Evolutionary conservation across 1,140 invertebrate genomes (phyloP).

Genomic region (Drosophila saltans): DNA sequence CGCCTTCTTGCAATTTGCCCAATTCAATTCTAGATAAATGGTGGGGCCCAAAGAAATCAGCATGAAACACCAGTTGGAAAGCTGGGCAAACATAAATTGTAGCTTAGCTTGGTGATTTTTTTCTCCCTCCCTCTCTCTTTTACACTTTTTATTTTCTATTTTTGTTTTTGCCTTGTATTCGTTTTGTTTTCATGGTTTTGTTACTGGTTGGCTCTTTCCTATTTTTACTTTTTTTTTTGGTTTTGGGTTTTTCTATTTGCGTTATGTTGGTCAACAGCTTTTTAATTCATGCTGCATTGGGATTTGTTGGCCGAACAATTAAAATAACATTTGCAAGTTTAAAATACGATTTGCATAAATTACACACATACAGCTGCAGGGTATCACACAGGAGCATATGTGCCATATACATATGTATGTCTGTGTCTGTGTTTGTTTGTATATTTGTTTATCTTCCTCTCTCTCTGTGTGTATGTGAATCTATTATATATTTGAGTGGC

Average conservation of each 20-base stretch:
- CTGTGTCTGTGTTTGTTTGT: conserved; percentile 23
- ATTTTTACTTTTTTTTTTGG: conserved; percentile 13
- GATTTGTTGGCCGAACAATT: conserved; percentile 54
- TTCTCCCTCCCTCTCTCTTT: not conserved
- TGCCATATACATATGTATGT: conserved; percentile 10
- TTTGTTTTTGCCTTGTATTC: not conserved
- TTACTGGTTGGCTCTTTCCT: conserved; percentile 17
- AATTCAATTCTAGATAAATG: conserved; percentile 53
- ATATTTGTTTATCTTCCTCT: not conserved
- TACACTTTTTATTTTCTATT: not conserved
- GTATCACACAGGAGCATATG: conserved; percentile 27
- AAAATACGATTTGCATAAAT: conserved; percentile 67
- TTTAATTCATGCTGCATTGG: conserved; percentile 5
- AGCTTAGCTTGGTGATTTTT: conserved; percentile 15
- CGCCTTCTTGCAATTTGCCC: conserved; percentile 51
- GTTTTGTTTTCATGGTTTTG: conserved; percentile 18
- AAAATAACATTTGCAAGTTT: conserved; percentile 67
- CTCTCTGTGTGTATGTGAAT: not conserved
- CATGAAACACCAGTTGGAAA: conserved; percentile 18
- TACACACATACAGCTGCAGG: conserved; percentile 32
- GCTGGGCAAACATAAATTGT: conserved; percentile 45
- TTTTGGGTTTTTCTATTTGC: not conserved
- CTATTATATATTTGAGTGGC: conserved; percentile 15
- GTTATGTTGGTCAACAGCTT: conserved; percentile 19
- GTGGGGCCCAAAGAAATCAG: conserved; percentile 26